Base-by-base conservation (phyloP, 2,888 invertebrate species). In the Macrophya annulata region DNA sequence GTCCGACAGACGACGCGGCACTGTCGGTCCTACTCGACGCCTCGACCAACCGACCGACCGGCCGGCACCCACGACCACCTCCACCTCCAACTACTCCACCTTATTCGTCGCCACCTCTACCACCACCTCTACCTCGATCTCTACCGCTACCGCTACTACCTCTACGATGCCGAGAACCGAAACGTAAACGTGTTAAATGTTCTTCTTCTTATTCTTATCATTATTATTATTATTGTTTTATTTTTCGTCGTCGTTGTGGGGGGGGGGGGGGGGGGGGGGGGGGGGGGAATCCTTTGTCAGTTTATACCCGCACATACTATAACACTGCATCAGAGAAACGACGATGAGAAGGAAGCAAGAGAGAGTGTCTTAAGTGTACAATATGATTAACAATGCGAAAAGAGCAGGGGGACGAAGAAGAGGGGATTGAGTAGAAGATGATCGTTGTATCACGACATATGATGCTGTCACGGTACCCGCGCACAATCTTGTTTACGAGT, bases 1-100 rank as follows among this genome's bases (percentile, higher is more conserved):
- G 59, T 81, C 81, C 43, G 81, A 81, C 81, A 81, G 62, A 81
- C 81, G 81, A 59, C n/a, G 81, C 81, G 81, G 81, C 81, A 81
- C 81, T 81, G 81, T 68, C 81, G 81, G 37, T 43, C n/a, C 51
- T 62, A 51, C 62, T 81, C 40, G 81, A 81, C 40, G 59, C 81
- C 59, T 81, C 62, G 62, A 31, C 51, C 17, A 76, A 45, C 72
- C 72, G 25, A 72, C 72, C 72, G 72, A 74, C 74, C 74, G 74
- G 74, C 74, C 68, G 68, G 81, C 81, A 81, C 81, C 81, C 81
- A 81, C 81, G 21, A 62, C 77, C 51, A 17, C 81, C 81, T 81
- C 81, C 59, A 43, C 59, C 79, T 62, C 79, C 62, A 59, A 21
- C 62, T 40, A 25, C 74, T 62, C 62, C 25, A 62, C n/a, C 62